These are phyloP conservation scores for Meteorus sp. DNA, from an alignment of 1,140 invertebrate species.

Conservation along the genomic window DNA sequence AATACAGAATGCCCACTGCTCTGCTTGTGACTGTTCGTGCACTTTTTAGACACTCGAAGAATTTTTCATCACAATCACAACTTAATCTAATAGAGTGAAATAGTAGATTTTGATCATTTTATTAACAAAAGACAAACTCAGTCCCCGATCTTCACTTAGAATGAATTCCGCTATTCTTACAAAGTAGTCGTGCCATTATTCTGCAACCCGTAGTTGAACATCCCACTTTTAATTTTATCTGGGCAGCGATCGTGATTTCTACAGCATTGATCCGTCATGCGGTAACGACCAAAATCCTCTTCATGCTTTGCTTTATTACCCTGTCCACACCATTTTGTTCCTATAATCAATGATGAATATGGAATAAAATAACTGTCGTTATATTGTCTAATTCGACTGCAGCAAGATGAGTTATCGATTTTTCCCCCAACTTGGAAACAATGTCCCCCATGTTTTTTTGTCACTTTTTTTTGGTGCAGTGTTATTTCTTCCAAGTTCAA, in stretches of 20 bases:
- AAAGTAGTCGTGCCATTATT: constrained; percentile 17
- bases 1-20: constrained; percentile 17
- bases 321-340: constrained; percentile 24
- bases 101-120: background rate
- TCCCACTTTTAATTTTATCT: constrained; percentile 19
- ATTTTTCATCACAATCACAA: constrained; percentile 16
- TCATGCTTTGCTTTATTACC: constrained; percentile 21
- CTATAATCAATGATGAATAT: background rate
- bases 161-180: too few relatives aligned
- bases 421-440: constrained; percentile 21
- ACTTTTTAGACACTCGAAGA: constrained; percentile 19
- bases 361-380: background rate
- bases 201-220: constrained; percentile 9
- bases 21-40: background rate
- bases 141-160: background rate
- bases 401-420: too few relatives aligned
- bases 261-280: constrained; percentile 12
- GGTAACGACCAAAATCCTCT: constrained; percentile 15
- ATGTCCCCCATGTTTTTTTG: constrained; percentile 12
- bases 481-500: background rate
- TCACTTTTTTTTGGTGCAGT: background rate
- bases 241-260: constrained; percentile 20
- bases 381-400: too few relatives aligned
- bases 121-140: background rate
- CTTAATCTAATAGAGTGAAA: constrained; percentile 8